Evolutionary conservation across 2,797 vertebrate genomes (phyloP).

Genomic region (Mycteria americana): DNA sequence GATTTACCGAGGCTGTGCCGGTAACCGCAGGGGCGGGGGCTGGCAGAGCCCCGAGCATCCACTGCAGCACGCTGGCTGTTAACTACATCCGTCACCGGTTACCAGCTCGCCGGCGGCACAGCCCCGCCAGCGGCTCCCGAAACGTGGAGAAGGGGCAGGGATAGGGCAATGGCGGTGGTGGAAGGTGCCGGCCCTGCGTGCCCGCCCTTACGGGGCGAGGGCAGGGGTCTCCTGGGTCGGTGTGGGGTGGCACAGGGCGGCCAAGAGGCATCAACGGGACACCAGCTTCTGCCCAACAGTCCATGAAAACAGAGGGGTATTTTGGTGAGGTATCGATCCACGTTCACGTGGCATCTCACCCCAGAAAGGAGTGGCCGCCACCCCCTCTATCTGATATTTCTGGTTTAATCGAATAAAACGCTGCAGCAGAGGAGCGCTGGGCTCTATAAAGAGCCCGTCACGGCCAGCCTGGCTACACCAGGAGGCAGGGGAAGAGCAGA

Average conservation of each 20-base stretch:
- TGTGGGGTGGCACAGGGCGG: accelerated
- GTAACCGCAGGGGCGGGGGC: accelerated
- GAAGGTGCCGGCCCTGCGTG: accelerated
- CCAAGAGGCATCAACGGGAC: not conserved
- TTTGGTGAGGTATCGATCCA: not conserved
- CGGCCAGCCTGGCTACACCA: not conserved
- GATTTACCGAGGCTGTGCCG: not conserved
- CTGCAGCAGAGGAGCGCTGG: not conserved
- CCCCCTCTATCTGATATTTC: not conserved
- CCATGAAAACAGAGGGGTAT: not conserved
- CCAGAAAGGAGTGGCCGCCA: not conserved
- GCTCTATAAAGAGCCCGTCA: not conserved
- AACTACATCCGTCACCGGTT: not conserved
- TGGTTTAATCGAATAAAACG: not conserved
- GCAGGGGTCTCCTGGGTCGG: accelerated
- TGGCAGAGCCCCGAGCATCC: not conserved
- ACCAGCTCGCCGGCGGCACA: not conserved
- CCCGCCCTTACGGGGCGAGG: accelerated
- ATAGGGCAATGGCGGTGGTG: accelerated
- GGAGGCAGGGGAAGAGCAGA: not conserved
- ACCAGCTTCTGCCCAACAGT: not conserved
- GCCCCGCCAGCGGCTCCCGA: not conserved
- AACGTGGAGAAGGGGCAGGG: not conserved
- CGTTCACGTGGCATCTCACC: not conserved
- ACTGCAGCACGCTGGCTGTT: not conserved